phyloP scores from a whole-genome alignment of 2,113 vertebrate species.

The Ornithorhynchus anatinus region DNA sequence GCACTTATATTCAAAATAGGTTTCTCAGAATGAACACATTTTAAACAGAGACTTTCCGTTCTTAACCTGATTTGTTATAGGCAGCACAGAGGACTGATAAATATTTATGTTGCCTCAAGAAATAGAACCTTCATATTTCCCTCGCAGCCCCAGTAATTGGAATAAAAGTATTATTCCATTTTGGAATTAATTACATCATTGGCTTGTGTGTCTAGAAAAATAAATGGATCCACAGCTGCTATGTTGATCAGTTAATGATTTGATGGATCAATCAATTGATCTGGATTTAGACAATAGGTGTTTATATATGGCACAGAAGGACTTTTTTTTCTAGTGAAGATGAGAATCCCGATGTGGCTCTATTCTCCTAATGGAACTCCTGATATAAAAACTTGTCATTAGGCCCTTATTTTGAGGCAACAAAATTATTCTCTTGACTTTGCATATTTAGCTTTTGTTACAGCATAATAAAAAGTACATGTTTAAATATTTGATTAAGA shows the following conservation, averaged over 20 bases:
- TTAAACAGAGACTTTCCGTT: conserved; percentile 32
- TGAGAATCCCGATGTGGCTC: conserved; percentile 28
- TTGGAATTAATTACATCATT: conserved; percentile 44
- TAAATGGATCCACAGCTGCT: conserved; percentile 31
- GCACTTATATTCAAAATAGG: conserved; percentile 1
- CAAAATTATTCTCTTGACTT: conserved; percentile 31
- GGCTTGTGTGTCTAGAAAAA: conserved; percentile 29
- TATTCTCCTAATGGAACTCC: conserved; percentile 18
- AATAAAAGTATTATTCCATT: conserved; percentile 30
- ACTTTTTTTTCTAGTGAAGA: conserved; percentile 34
- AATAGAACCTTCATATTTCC: conserved; percentile 49
- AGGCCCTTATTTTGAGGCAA: not conserved
- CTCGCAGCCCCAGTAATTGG: conserved; percentile 48
- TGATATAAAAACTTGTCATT: conserved; percentile 4
- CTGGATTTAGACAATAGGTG: conserved; percentile 44
- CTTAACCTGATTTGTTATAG: conserved; percentile 24
- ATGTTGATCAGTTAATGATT: conserved; percentile 42
- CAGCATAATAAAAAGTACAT: conserved; percentile 13
- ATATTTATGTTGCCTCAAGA: conserved; percentile 51
- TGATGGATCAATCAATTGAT: conserved; percentile 55
- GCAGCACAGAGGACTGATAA: conserved; percentile 21
- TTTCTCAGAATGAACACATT: conserved; percentile 2
- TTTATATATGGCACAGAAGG: conserved; percentile 26
- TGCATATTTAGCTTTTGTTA: conserved; percentile 36
- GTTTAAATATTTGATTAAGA: conserved; percentile 58